Evolutionary conservation across 37 sponge, comb jelly and placozoan species (phyloP).

Genomic region (Cladorhizidae sp.): DNA sequence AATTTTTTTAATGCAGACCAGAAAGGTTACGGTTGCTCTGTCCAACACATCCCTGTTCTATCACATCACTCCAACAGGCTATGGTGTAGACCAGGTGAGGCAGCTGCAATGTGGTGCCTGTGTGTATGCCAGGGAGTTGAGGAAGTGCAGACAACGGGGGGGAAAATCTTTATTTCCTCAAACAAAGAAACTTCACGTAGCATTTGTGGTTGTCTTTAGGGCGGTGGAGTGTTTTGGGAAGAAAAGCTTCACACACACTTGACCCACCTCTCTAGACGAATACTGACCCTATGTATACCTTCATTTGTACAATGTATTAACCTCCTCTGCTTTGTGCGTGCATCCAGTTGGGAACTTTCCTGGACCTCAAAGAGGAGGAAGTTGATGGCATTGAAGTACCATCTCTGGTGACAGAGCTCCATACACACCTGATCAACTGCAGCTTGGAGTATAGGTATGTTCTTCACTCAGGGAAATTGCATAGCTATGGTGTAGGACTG

Average conservation of each 20-base stretch:
- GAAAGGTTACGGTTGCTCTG: constrained; percentile 61
- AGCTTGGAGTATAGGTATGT: constrained; percentile 74
- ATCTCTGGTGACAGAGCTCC: constrained; percentile 63
- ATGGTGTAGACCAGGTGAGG: constrained; percentile 62
- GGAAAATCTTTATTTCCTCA: no score
- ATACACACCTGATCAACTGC: constrained; percentile 58
- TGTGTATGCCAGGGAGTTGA: no score
- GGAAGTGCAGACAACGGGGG: no score
- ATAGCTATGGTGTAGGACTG: neutral
- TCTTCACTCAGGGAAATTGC: no score
- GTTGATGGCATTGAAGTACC: constrained; percentile 41
- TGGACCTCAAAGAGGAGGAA: constrained; percentile 23
- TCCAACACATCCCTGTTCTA: constrained; percentile 23
- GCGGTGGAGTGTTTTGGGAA: no score
- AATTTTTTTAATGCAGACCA: constrained; percentile 28
- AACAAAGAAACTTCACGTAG: no score
- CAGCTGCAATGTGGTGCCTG: no score
- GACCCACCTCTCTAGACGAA: no score
- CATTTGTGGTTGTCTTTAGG: no score
- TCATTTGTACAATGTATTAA: no score
- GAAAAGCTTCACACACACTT: no score
- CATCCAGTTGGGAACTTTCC: constrained; percentile 33
- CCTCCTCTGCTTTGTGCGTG: neutral
- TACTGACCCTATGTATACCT: neutral
- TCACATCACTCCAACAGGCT: constrained; percentile 28